Evolutionary conservation across 2,797 vertebrate genomes (phyloP).

Genomic region (Girardinus metallicus): DNA sequence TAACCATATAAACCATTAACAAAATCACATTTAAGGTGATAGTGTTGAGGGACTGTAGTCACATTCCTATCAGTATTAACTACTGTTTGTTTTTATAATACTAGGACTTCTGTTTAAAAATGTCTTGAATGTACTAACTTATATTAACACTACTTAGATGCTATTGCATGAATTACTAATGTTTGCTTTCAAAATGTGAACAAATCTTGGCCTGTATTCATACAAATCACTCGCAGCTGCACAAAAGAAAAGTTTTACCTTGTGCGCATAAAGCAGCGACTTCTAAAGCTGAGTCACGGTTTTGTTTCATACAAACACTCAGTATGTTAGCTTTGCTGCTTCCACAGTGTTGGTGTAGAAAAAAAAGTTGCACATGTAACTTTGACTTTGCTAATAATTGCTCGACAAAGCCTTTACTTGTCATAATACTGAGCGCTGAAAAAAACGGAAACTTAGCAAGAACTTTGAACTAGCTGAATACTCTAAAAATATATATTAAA

Average conservation of each 20-base stretch:
- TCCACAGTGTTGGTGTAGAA: not conserved
- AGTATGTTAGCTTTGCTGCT: not conserved
- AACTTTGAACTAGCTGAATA: not conserved
- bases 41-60: not conserved
- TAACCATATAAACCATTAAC: not conserved
- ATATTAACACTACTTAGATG: conserved; percentile 13
- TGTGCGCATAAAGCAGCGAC: not conserved
- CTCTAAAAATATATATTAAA: not conserved
- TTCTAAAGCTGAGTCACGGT: not conserved
- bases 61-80: not conserved
- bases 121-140: conserved; percentile 33
- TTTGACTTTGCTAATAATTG: not conserved
- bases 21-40: not conserved
- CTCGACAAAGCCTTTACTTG: not conserved
- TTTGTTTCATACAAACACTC: not conserved
- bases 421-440: not conserved
- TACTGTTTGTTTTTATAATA: not conserved
- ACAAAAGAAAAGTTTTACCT: not conserved
- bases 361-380: not conserved
- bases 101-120: conserved; percentile 3
- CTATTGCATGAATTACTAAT: conserved; percentile 47
- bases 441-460: not conserved
- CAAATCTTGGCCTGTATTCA: not conserved
- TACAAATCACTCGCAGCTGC: not conserved
- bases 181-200: not conserved